Evolutionary conservation across 2,797 vertebrate genomes (phyloP).

Genomic region (Meriones psammophilus): DNA sequence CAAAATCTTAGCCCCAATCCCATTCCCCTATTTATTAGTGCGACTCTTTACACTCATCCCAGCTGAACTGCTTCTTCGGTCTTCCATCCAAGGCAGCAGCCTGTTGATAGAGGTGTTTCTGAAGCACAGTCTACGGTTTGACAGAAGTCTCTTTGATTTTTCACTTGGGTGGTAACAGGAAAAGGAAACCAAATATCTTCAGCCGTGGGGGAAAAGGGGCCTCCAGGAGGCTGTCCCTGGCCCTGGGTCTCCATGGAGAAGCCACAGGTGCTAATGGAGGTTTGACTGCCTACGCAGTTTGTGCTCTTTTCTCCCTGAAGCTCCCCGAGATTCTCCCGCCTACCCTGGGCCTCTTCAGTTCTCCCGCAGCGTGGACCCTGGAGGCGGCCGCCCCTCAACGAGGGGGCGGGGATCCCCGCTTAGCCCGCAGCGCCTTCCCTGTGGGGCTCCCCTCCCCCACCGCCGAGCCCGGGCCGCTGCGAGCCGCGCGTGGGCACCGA

Average conservation of each 20-base stretch:
- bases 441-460: constrained; percentile 67
- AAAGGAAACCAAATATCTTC: constrained; percentile 30
- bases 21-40: background rate
- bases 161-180: constrained; percentile 42
- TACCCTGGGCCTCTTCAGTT: constrained; percentile 8
- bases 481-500: background rate
- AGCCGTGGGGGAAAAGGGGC: constrained; percentile 18
- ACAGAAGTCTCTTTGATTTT: constrained; percentile 64
- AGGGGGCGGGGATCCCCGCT: background rate
- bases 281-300: constrained; percentile 8
- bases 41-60: constrained; percentile 23
- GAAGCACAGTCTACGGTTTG: constrained; percentile 52
- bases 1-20: background rate
- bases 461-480: background rate
- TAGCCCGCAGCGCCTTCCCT: constrained; percentile 14
- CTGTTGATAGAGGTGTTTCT: constrained; percentile 61
- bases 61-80: background rate
- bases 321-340: background rate
- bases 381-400: background rate
- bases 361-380: background rate
- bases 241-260: constrained; percentile 75
- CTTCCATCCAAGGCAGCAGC: constrained; percentile 62
- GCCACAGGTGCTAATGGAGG: constrained; percentile 83
- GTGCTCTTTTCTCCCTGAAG: background rate
- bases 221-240: constrained; percentile 51